Conservation (phyloP, 2,888 invertebrate genomes). For the Gerris lacustris region DNA sequence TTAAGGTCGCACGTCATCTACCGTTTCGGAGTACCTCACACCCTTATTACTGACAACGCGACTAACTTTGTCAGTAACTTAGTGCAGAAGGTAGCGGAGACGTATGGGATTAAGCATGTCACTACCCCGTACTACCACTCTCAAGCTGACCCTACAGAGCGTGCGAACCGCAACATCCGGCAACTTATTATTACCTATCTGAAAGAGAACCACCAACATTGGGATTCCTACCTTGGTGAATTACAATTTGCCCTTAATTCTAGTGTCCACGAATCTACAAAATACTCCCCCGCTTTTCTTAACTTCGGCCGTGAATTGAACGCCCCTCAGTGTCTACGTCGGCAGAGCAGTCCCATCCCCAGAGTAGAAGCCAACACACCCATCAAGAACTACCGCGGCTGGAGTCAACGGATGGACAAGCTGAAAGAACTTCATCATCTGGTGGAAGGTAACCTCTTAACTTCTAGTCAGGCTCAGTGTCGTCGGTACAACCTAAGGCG, state of each 20-base stretch:
- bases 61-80: conserved; percentile 15
- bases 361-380: background rate
- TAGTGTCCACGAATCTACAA: conserved; percentile 25
- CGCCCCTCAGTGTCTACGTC: background rate
- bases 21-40: conserved; percentile 14
- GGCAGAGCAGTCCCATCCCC: background rate
- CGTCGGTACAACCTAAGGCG: conserved; percentile 13
- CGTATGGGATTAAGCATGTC: conserved; percentile 21
- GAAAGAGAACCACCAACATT: conserved; percentile 29
- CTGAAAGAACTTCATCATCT: conserved; percentile 12
- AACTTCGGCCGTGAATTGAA: conserved; percentile 17
- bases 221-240: conserved; percentile 29
- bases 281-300: conserved; percentile 28
- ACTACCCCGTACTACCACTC: conserved; percentile 31
- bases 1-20: conserved; percentile 14
- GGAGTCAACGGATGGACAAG: conserved; percentile 8
- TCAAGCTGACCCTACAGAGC: conserved; percentile 34
- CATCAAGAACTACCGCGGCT: background rate
- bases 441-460: conserved; percentile 7
- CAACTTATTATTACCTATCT: conserved; percentile 34
- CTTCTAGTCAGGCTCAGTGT: conserved; percentile 6
- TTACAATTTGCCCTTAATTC: conserved; percentile 29
- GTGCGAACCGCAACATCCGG: conserved; percentile 32
- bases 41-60: conserved; percentile 14
- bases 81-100: conserved; percentile 14